Percentiles rank a stretch among this genome's conserved stretches.
These are phyloP conservation scores for Ornithoptera priamus DNA, from an alignment of 2,888 invertebrate species.

Conservation along the genomic window DNA sequence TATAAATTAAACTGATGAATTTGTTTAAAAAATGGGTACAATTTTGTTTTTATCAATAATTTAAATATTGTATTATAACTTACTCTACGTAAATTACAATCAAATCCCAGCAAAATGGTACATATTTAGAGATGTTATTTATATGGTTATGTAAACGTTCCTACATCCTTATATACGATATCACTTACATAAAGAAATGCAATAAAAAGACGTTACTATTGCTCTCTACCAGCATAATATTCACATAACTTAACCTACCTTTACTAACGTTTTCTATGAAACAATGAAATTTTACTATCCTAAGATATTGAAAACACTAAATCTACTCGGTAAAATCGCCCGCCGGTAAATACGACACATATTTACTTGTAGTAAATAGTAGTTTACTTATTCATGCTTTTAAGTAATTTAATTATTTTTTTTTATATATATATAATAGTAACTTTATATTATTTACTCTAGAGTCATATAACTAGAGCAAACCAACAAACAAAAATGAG, in stretches of 20 bases:
- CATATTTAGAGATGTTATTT: too few species aligned
- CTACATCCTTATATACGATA: background rate
- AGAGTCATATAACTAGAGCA: too few species aligned
- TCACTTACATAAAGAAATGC: background rate
- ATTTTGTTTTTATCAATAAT: background rate
- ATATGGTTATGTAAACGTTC: background rate
- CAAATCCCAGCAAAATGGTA: too few species aligned
- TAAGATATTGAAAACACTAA: conserved; percentile 68
- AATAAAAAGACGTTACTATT: conserved; percentile 15
- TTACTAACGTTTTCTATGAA: conserved; percentile 40
- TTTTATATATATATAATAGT: too few species aligned
- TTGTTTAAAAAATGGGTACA: background rate
- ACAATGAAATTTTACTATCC: conserved; percentile 71
- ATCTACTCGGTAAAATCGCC: conserved; percentile 40
- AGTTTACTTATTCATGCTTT: background rate
- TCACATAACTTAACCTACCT: conserved; percentile 11
- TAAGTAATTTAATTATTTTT: background rate
- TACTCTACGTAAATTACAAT: too few species aligned
- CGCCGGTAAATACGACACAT: background rate
- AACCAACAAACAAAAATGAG: too few species aligned
- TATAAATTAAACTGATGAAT: background rate
- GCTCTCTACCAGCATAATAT: conserved; percentile 5
- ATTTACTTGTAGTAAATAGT: background rate
- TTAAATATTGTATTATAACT: background rate
- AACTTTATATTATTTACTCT: too few species aligned